Evolutionary conservation across 2,113 vertebrate genomes (phyloP).

Genomic region (Globicephala melas): DNA sequence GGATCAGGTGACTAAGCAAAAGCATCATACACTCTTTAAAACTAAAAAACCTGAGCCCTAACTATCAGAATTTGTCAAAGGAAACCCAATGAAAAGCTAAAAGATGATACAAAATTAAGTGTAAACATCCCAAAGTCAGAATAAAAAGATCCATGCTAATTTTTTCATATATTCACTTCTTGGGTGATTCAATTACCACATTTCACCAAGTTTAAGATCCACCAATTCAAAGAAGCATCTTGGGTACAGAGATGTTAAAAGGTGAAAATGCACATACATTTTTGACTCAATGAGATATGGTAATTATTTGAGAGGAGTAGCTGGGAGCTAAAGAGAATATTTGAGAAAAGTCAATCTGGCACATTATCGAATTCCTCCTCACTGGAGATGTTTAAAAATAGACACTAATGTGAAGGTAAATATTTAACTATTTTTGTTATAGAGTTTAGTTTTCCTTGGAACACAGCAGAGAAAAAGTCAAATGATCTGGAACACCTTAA

Average conservation of each 20-base stretch:
- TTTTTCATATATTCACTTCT: slow-evolving; percentile 4
- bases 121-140: background rate
- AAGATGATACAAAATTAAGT: background rate
- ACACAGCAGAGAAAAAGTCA: slow-evolving; percentile 1
- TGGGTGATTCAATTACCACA: background rate
- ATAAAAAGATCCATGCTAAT: background rate
- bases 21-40: background rate
- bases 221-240: background rate
- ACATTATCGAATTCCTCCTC: background rate
- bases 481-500: background rate
- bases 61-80: background rate
- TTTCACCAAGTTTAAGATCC: slow-evolving; percentile 30
- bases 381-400: background rate
- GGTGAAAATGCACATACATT: background rate
- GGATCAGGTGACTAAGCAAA: background rate
- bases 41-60: background rate
- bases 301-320: background rate
- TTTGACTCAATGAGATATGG: background rate
- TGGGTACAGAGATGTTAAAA: background rate
- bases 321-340: background rate
- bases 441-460: background rate
- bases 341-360: background rate
- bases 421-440: background rate
- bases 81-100: slow-evolving; percentile 15
- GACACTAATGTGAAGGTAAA: background rate